These are phyloP conservation scores for Anas acuta DNA, from an alignment of 2,797 vertebrate species.

Conservation along the genomic window DNA sequence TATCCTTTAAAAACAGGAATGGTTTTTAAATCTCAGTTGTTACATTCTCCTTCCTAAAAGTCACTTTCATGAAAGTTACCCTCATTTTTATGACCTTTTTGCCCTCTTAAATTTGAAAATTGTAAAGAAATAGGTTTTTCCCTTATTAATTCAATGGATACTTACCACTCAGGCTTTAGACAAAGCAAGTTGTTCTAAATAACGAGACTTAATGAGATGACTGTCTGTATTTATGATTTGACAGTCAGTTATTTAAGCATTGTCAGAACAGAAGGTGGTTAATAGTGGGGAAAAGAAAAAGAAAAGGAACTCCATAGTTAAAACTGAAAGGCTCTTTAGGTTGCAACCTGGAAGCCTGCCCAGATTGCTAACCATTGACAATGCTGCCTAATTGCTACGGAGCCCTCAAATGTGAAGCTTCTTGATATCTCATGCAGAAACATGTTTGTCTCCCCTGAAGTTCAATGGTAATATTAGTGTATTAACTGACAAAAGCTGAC, in stretches of 20 bases:
- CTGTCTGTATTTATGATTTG: background rate
- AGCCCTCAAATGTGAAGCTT: rapidly evolving
- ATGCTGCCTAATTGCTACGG: rapidly evolving
- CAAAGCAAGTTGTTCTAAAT: background rate
- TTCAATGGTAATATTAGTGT: background rate
- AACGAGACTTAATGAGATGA: background rate
- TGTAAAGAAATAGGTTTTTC: background rate
- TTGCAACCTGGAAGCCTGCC: background rate
- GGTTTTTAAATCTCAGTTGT: background rate
- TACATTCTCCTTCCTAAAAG: background rate
- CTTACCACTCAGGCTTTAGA: background rate
- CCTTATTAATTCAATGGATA: background rate
- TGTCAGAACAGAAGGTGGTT: background rate
- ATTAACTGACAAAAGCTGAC: background rate
- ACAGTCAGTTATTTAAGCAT: background rate
- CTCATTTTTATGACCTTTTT: background rate
- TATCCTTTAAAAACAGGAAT: background rate
- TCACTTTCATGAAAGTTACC: background rate
- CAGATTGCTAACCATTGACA: background rate
- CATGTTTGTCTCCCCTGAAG: rapidly evolving
- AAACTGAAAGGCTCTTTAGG: background rate
- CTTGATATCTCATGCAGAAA: background rate
- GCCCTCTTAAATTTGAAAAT: background rate
- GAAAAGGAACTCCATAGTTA: background rate
- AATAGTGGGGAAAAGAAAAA: background rate